Evolutionary conservation across 2,888 invertebrate species (phyloP).

Genomic region (Dioctria rufipes): DNA sequence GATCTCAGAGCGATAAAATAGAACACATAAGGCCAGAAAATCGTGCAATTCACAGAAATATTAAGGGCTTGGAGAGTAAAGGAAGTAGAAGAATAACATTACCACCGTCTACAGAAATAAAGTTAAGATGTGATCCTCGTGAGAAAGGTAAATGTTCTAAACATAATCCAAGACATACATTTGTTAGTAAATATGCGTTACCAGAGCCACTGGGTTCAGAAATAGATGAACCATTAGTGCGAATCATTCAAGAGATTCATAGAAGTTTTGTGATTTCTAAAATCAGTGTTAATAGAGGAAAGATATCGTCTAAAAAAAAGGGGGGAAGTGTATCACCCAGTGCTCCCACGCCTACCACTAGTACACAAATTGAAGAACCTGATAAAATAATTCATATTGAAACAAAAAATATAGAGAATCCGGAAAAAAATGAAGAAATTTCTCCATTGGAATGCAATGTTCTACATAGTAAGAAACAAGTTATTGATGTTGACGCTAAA

Average conservation of each 20-base stretch:
- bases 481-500: not conserved
- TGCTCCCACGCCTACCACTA: not conserved
- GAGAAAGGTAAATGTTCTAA: slow-evolving; percentile 21
- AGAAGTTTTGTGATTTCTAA: slow-evolving; percentile 69
- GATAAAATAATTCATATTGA: slow-evolving; percentile 33
- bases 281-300: slow-evolving; percentile 66
- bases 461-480: not conserved
- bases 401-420: slow-evolving; percentile 12
- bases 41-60: not conserved
- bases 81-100: slow-evolving; percentile 14
- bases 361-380: slow-evolving; percentile 3
- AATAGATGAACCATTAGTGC: slow-evolving; percentile 66
- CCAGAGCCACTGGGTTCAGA: slow-evolving; percentile 34
- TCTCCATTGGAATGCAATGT: not conserved
- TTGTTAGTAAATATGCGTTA: slow-evolving; percentile 20
- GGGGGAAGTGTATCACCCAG: not conserved
- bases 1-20: not conserved
- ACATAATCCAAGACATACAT: slow-evolving; percentile 23
- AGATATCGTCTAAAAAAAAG: slow-evolving; percentile 5
- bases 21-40: slow-evolving; percentile 16
- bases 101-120: slow-evolving; percentile 23
- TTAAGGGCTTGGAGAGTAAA: slow-evolving; percentile 3
- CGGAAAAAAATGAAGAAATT: not conserved
- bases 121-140: slow-evolving; percentile 18
- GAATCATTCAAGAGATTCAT: slow-evolving; percentile 69